Conservation (phyloP, 2,113 vertebrate species). For the Neolamprologus falcicula region DNA sequence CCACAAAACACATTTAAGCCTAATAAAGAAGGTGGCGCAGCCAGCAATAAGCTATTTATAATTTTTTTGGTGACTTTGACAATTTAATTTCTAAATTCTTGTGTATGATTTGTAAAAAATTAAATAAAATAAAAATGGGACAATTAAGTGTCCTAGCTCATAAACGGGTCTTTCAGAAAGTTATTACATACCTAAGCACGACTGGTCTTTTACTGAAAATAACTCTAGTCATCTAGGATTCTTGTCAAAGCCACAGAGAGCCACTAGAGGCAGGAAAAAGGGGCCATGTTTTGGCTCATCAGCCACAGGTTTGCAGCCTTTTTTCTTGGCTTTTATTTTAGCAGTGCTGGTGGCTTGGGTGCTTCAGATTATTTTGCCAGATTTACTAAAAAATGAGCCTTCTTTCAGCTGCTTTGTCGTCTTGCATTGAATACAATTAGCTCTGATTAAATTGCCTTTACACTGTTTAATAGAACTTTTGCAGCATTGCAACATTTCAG, state of each 20-base stretch:
- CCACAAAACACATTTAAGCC: neutral
- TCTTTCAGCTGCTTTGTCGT: neutral
- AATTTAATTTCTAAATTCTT: neutral
- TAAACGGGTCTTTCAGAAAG: neutral
- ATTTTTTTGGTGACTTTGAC: neutral
- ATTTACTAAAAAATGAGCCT: neutral
- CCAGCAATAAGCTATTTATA: neutral
- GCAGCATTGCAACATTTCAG: neutral
- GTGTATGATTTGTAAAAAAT: neutral
- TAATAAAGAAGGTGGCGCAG: neutral
- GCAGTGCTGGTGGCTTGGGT: neutral
- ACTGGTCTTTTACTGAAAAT: neutral
- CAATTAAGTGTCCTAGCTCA: neutral
- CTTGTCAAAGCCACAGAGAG: neutral
- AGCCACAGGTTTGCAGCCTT: neutral
- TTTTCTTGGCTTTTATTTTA: neutral
- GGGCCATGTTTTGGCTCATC: neutral
- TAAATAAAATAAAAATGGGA: neutral
- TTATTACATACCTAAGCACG: neutral
- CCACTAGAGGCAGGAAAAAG: neutral
- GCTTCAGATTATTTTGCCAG: neutral
- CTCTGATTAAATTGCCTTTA: neutral
- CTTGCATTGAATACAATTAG: neutral
- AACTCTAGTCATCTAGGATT: neutral
- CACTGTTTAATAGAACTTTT: neutral